Conservation (phyloP, 1,140 invertebrate genomes). For the Danaus melanippus region DNA sequence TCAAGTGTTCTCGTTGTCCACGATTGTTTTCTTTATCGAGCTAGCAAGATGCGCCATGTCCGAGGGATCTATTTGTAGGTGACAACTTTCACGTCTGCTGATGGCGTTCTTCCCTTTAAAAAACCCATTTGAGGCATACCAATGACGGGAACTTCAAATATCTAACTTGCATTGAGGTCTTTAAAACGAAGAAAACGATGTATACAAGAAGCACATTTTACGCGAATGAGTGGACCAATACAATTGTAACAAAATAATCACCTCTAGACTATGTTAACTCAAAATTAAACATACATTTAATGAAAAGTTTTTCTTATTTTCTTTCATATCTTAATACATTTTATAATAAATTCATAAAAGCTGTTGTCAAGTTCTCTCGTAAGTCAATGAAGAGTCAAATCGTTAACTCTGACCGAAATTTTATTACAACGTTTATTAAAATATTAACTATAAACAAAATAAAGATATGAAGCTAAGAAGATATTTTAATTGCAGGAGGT, state of each 20-base stretch:
- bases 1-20: slow-evolving; percentile 16
- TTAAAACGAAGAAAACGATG: slow-evolving; percentile 78
- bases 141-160: slow-evolving; percentile 83
- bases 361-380: too few species aligned
- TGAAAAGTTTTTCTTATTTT: too few species aligned
- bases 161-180: slow-evolving; percentile 82
- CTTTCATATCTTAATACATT: too few species aligned
- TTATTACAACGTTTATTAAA: slow-evolving; percentile 5
- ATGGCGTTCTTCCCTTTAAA: slow-evolving; percentile 77
- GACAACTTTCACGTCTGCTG: slow-evolving; percentile 15
- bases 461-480: slow-evolving; percentile 26
- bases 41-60: slow-evolving; percentile 17
- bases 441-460: background rate
- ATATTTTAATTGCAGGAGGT: slow-evolving; percentile 39
- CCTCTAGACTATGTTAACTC: too few species aligned
- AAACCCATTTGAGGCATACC: slow-evolving; percentile 79
- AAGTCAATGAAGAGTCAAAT: too few species aligned
- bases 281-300: too few species aligned
- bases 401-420: slow-evolving; percentile 1
- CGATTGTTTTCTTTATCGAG: slow-evolving; percentile 14
- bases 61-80: slow-evolving; percentile 18
- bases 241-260: too few species aligned
- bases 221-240: too few species aligned
- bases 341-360: too few species aligned
- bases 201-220: slow-evolving; percentile 20